Evolutionary conservation across 2,888 invertebrate species (phyloP), one percentile per base, ranked within the genome.

Genomic region (Pristionchus arcanus): DNA sequence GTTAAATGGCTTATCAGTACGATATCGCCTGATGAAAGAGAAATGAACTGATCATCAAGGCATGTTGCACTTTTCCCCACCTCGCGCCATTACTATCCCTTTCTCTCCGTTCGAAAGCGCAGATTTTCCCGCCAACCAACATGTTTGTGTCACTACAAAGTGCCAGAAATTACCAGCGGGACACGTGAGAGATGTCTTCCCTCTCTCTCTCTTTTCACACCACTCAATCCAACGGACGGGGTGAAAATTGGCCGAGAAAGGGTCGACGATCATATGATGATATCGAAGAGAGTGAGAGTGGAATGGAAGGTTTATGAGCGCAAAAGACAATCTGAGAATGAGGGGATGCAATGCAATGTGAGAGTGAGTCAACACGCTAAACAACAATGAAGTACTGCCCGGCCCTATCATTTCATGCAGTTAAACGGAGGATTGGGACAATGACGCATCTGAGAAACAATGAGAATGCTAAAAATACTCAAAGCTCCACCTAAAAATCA

Each of bases 51-150:
- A 81, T 42, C 49, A 66, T 3, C 9, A 21, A 21, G 63, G 63
- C 63, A 74, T 37, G 15, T 81, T 83, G 53, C 83, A 49, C 49
- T 83, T 83, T 42, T 53, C 31, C n/a, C n/a, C 81, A 3, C 42
- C 53, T 49, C 49, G 37, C 81, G 49, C 37, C 37, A 42, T 55
- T 5, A 28, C 66, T 66, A n/a, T 28, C 66, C 28, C 28, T 31
- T 31, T 68, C 19, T 68, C 68, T 42, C 74, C 25, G 21, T 77
- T 21, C 25, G 42, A 77, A 42, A 77, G 81, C 5, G 49, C 28
- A 53, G 81, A 81, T 81, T 81, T 42, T 81, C 81, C 81, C 81
- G 81, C 81, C 81, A 81, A 81, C 42, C 71, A n/a, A 81, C n/a
- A 53, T 81, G 81, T 81, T 81, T 81, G 77, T 77, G 81, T 74